Percentiles rank a stretch among this genome's conserved stretches.
phyloP scores from a whole-genome alignment of 2,888 invertebrate species.

The Lasioglossum morio region DNA sequence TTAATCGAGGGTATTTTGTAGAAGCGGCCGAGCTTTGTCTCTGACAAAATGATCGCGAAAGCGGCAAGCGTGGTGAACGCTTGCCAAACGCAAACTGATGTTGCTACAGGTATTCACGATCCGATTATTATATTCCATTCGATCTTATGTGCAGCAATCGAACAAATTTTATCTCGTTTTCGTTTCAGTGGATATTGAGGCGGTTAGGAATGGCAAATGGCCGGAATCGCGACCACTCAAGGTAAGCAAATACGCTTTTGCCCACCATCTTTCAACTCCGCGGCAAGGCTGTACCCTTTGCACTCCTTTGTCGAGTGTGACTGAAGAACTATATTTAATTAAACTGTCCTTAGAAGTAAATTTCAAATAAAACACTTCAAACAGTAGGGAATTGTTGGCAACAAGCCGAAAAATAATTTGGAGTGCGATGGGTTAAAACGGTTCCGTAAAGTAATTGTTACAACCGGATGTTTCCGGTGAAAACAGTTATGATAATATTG shows the following conservation, averaged over 20 bases:
- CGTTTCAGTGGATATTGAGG: constrained; percentile 81
- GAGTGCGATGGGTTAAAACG: neutral
- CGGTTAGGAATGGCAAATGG: constrained; percentile 81
- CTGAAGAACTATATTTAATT: too few relatives aligned
- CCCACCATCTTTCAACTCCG: neutral
- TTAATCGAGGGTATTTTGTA: constrained; percentile 59
- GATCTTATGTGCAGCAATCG: neutral
- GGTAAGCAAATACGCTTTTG: constrained; percentile 67
- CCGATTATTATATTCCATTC: neutral
- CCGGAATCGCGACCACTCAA: constrained; percentile 79
- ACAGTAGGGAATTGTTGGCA: too few relatives aligned
- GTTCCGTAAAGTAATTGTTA: neutral
- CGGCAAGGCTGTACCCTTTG: neutral
- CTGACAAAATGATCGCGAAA: constrained; percentile 80
- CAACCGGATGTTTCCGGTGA: neutral
- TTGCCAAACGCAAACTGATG: constrained; percentile 80
- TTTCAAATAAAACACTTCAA: too few relatives aligned
- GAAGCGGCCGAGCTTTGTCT: constrained; percentile 80
- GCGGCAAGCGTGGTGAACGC: constrained; percentile 81
- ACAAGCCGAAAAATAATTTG: too few relatives aligned
- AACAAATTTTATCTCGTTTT: neutral
- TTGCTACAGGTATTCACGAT: constrained; percentile 78
- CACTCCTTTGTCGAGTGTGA: too few relatives aligned
- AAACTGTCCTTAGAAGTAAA: too few relatives aligned
- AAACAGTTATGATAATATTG: neutral